These are phyloP conservation scores for Lepidotrigona ventralis DNA, from an alignment of 1,140 invertebrate species.

Conservation along the genomic window DNA sequence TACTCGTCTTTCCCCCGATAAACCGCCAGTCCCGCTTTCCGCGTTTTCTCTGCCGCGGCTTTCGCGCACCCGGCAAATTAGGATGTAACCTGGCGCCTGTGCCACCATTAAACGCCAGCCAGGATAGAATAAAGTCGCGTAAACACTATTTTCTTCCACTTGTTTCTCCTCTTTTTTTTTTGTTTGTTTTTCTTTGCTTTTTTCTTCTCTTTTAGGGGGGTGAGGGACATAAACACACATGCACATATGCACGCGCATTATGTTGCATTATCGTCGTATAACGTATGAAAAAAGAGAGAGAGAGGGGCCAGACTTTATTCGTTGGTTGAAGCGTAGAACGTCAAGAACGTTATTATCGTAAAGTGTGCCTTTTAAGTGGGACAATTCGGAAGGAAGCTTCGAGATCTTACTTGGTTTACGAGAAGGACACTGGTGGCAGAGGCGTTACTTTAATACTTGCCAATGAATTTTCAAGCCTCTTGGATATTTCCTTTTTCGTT, in stretches of 20 bases:
- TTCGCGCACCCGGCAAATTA: conserved; percentile 17
- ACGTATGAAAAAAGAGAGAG: neutral
- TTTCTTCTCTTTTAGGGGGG: neutral
- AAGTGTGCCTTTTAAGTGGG: neutral
- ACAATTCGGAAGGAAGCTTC: conserved; percentile 16
- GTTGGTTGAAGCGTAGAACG: neutral
- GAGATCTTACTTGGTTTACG: neutral
- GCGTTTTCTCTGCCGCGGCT: neutral
- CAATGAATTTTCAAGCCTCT: neutral
- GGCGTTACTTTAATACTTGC: neutral
- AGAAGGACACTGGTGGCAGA: neutral
- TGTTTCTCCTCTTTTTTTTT: neutral
- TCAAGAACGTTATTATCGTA: conserved; percentile 28
- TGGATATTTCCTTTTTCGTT: neutral
- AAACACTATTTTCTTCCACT: neutral
- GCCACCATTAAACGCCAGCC: neutral
- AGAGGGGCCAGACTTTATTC: neutral
- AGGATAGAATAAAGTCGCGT: neutral
- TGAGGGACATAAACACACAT: neutral
- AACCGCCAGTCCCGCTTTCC: neutral
- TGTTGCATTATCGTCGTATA: neutral
- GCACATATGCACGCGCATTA: neutral
- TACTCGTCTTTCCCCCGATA: conserved; percentile 9
- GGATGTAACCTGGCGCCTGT: neutral
- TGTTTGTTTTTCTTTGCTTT: neutral